Percentiles rank a stretch among this genome's conserved stretches.
These are phyloP conservation scores for Herpailurus yagouaroundi DNA, from an alignment of 2,113 vertebrate species.

Conservation along the genomic window DNA sequence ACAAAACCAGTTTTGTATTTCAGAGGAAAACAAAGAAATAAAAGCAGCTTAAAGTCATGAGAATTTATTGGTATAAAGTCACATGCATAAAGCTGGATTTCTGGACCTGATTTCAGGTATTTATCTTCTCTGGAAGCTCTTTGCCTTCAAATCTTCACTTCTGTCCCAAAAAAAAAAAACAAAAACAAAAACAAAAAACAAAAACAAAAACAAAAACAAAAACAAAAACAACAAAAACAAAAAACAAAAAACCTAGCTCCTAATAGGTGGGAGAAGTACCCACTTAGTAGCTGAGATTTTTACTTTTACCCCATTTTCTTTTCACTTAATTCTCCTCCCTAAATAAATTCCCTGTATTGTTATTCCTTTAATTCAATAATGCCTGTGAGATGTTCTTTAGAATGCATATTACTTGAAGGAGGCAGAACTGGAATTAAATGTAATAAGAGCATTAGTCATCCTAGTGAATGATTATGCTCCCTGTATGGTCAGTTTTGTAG, in stretches of 20 bases:
- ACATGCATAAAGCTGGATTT: background rate
- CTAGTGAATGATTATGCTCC: background rate
- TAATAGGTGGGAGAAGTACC: background rate
- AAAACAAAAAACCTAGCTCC: background rate
- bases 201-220: too few species aligned
- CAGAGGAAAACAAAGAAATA: background rate
- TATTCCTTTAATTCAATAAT: background rate
- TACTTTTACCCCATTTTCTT: background rate
- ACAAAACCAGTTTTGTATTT: constrained; percentile 22
- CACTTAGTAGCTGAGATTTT: background rate
- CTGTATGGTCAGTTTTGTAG: background rate
- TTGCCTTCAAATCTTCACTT: background rate
- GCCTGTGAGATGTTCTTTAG: background rate
- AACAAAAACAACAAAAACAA: too few species aligned
- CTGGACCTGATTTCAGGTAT: background rate
- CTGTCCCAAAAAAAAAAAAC: background rate
- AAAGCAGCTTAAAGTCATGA: background rate
- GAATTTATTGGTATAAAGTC: background rate
- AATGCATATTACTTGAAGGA: background rate
- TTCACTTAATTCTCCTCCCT: background rate
- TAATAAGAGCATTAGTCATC: background rate
- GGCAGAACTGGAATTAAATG: background rate
- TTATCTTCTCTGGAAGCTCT: background rate
- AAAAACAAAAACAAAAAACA: too few species aligned
- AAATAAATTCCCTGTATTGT: background rate